These are phyloP conservation scores for Nebria brevicollis DNA, from an alignment of 2,888 invertebrate species.

Conservation along the genomic window DNA sequence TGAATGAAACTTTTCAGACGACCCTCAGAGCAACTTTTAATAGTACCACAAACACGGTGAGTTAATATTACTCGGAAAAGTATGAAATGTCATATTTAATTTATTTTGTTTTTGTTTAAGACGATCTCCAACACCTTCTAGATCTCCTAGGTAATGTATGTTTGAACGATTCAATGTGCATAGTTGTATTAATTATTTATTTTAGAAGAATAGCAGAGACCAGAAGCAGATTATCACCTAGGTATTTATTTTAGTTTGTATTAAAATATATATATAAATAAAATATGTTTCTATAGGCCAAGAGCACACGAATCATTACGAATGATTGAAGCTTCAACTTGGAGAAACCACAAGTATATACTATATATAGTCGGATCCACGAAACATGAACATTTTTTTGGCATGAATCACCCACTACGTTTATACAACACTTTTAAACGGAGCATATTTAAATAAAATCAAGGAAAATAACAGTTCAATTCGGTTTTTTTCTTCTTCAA, in stretches of 20 bases:
- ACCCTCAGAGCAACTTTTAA: constrained; percentile 39
- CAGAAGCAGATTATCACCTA: neutral
- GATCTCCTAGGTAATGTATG: constrained; percentile 9
- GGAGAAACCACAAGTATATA: constrained; percentile 7
- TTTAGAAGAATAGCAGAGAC: neutral
- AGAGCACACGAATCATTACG: constrained; percentile 19
- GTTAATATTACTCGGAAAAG: neutral
- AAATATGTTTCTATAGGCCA: neutral
- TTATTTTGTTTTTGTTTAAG: constrained; percentile 21
- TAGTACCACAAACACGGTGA: constrained; percentile 35
- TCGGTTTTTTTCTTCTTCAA: too few relatives aligned
- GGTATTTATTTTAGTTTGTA: constrained; percentile 20
- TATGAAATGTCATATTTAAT: neutral
- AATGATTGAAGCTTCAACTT: constrained; percentile 21
- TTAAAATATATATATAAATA: neutral
- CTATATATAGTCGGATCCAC: too few relatives aligned
- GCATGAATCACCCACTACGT: too few relatives aligned
- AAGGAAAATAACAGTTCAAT: too few relatives aligned
- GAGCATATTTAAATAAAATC: too few relatives aligned
- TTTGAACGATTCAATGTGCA: too few relatives aligned
- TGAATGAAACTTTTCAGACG: constrained; percentile 20
- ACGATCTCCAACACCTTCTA: constrained; percentile 21
- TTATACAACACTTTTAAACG: too few relatives aligned
- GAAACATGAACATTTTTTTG: too few relatives aligned
- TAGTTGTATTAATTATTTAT: neutral